phyloP scores from a whole-genome alignment of 92 coral and sea anemone species.

The Porites rus region DNA sequence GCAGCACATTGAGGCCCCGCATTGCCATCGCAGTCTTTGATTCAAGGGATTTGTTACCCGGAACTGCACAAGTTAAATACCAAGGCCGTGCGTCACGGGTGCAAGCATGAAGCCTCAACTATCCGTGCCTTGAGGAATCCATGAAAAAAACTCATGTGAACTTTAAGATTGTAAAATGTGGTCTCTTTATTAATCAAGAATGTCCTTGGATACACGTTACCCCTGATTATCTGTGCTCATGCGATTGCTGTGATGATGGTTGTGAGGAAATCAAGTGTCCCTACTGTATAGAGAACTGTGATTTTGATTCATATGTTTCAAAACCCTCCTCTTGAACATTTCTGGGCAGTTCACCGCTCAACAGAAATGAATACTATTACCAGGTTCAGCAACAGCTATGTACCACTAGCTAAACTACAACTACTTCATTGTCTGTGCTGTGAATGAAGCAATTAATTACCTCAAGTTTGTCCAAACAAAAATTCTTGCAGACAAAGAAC shows the following conservation, averaged over 20 bases:
- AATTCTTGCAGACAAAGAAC: constrained; percentile 55
- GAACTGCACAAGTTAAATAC: constrained; percentile 19
- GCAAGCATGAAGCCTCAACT: constrained; percentile 55
- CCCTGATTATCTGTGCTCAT: not conserved
- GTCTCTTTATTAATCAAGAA: constrained; percentile 37
- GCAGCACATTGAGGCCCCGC: constrained; percentile 52
- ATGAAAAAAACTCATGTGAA: constrained; percentile 43
- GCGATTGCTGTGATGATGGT: not conserved
- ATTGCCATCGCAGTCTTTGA: constrained; percentile 52
- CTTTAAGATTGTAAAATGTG: constrained; percentile 43
- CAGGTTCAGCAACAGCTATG: constrained; percentile 75
- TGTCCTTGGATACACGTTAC: not conserved
- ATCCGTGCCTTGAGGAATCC: constrained; percentile 38
- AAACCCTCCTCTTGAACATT: no score
- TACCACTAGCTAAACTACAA: constrained; percentile 37
- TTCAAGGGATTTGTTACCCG: constrained; percentile 50
- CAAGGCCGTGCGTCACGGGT: constrained; percentile 51
- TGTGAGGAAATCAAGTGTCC: no score
- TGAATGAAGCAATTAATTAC: not conserved
- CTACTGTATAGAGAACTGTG: no score
- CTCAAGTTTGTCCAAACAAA: constrained; percentile 48
- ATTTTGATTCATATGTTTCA: no score
- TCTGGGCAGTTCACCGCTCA: constrained; percentile 18
- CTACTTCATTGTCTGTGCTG: constrained; percentile 73
- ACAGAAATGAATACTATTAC: constrained; percentile 56